Base-by-base conservation (phyloP, 1,140 invertebrate species). In the Bombus consobrinus region DNA sequence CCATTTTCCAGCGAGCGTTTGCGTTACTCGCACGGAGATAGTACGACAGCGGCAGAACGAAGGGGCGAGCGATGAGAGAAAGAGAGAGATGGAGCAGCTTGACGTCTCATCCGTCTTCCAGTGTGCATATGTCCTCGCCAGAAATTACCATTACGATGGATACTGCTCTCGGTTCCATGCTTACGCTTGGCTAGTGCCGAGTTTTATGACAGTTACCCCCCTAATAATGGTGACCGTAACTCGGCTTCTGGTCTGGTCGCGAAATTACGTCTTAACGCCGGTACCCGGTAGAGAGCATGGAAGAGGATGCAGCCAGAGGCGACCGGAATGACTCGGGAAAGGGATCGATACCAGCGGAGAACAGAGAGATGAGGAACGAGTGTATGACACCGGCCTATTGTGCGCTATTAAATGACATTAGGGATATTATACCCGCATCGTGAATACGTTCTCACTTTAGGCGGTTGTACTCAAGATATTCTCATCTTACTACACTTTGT, bases 381-480 rank as follows among this genome's bases (percentile, higher is more conserved):
- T 83, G 86, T 34, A 85, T 90, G 89, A 91, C 89, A 77, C 47
- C 87, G 84, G 92, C 88, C 90, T 90, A 94, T 94, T 93, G 93
- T 92, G 85, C 87, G 85, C 87, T 90, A 91, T 91, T 92, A 90
- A 90, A 92, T 91, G 88, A 91, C 88, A 87, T 88, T 83, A 73
- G 87, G 88, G 91, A 94, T 92, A 94, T 93, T 93, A 90, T 90
- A 92, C 93, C 93, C 91, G 91, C 92, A 94, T 93, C 92, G 18
- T n/a, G 83, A 84, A 84, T 79, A 92, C 93, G 90, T 90, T 83
- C 80, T 86, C 87, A 89, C 92, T 92, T 93, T 87, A 73, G 62
- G 18, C 83, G 47, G 81, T 43, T 62, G n/a, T 68, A 34, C 77
- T 81, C 39, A 22, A 85, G 76, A 72, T 69, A 79, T 57, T 80